Conservation (phyloP, 2,113 vertebrate species). For the Rhineura floridana region DNA sequence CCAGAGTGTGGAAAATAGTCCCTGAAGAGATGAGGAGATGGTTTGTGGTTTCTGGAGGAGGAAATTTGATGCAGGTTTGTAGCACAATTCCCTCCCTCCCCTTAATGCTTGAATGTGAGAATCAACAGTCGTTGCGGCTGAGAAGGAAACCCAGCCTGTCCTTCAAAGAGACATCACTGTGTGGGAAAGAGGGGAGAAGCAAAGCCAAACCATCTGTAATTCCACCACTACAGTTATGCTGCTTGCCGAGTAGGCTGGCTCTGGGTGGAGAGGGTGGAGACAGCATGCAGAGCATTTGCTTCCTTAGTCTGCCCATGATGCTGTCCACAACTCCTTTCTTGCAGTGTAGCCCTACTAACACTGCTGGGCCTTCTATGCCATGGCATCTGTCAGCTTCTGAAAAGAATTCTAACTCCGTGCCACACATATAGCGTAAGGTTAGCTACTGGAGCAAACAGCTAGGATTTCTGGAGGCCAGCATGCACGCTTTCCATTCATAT, state of each 20-base stretch:
- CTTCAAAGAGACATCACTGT: constrained; percentile 12
- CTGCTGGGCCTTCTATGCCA: neutral
- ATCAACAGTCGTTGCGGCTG: neutral
- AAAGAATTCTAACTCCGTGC: neutral
- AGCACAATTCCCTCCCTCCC: constrained; percentile 47
- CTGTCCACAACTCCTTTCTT: neutral
- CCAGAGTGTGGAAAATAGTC: constrained; percentile 59
- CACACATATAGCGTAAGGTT: neutral
- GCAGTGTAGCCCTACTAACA: neutral
- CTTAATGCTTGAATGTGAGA: constrained; percentile 22
- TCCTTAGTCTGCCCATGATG: fast-evolving
- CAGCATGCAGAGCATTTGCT: neutral
- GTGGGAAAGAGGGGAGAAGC: neutral
- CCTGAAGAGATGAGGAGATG: constrained; percentile 39
- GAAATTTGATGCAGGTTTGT: constrained; percentile 49
- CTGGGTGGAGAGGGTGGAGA: neutral
- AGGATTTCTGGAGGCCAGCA: neutral
- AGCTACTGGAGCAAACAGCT: neutral
- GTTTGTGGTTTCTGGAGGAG: constrained; percentile 49
- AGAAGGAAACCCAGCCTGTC: constrained; percentile 34
- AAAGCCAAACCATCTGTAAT: constrained; percentile 19
- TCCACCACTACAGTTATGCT: neutral
- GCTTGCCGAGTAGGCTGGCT: neutral
- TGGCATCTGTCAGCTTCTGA: neutral
- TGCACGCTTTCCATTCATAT: neutral